phyloP scores from a whole-genome alignment of 2,113 vertebrate species.

The Gorsachius goisagi region DNA sequence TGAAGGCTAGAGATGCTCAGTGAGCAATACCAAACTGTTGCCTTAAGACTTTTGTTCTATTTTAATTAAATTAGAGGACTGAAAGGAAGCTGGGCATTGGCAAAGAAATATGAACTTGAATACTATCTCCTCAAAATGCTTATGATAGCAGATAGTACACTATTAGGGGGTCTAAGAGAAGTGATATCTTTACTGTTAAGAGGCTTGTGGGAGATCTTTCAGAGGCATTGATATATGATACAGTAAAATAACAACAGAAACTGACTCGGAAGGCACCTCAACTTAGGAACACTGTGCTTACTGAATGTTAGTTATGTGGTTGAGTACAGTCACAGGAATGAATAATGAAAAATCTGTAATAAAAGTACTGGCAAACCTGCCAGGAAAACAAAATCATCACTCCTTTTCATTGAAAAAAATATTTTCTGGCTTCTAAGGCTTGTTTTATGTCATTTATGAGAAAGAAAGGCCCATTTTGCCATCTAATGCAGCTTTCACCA shows the following conservation, averaged over 20 bases:
- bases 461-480: neutral
- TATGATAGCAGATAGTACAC: neutral
- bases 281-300: neutral
- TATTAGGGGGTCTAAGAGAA: neutral
- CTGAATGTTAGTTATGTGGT: neutral
- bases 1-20: neutral
- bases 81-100: neutral
- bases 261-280: neutral
- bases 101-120: neutral
- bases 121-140: neutral
- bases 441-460: neutral
- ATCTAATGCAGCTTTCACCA: neutral
- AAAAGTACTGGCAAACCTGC: neutral
- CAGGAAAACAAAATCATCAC: neutral
- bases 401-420: neutral
- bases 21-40: neutral
- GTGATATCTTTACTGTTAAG: neutral
- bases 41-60: neutral
- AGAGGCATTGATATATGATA: neutral
- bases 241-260: neutral
- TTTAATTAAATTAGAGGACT: neutral
- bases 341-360: neutral
- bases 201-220: neutral
- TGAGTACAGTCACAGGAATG: neutral
- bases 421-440: neutral